phyloP scores from a whole-genome alignment of 2,797 vertebrate genomes.

The Tachyglossus aculeatus region DNA sequence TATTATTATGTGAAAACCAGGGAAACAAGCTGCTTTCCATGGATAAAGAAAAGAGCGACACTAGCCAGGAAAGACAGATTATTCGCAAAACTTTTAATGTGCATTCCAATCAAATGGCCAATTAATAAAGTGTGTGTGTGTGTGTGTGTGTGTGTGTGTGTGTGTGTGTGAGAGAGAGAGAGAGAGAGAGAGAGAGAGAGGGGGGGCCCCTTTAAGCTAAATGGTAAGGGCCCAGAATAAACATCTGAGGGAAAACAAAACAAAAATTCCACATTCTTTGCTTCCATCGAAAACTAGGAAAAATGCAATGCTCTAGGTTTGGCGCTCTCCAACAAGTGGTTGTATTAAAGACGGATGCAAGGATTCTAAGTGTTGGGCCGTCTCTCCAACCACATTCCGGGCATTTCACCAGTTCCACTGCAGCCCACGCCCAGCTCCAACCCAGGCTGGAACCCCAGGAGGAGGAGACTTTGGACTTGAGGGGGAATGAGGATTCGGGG shows the following conservation, averaged over 20 bases:
- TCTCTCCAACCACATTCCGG: constrained; percentile 36
- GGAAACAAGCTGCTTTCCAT: neutral
- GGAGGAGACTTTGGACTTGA: neutral
- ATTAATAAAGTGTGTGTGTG: neutral
- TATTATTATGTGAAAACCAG: no score
- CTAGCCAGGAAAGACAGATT: neutral
- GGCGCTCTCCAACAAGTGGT: neutral
- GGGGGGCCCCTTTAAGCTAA: neutral
- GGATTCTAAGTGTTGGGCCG: neutral
- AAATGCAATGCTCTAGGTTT: constrained; percentile 3
- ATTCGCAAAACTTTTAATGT: neutral
- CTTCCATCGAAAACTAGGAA: neutral
- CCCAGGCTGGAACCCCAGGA: no score
- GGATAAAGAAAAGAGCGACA: neutral
- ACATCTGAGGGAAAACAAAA: neutral
- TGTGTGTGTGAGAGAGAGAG: no score
- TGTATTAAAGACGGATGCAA: neutral
- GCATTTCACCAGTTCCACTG: constrained; percentile 4
- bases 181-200: no score
- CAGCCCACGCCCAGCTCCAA: constrained; percentile 35
- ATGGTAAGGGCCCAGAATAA: neutral
- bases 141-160: no score
- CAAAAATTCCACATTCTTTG: no score
- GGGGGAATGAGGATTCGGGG: neutral
- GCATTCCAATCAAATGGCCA: neutral